Evolutionary conservation across 2,888 invertebrate species (phyloP).

Genomic region (Sclerodermus sp.): DNA sequence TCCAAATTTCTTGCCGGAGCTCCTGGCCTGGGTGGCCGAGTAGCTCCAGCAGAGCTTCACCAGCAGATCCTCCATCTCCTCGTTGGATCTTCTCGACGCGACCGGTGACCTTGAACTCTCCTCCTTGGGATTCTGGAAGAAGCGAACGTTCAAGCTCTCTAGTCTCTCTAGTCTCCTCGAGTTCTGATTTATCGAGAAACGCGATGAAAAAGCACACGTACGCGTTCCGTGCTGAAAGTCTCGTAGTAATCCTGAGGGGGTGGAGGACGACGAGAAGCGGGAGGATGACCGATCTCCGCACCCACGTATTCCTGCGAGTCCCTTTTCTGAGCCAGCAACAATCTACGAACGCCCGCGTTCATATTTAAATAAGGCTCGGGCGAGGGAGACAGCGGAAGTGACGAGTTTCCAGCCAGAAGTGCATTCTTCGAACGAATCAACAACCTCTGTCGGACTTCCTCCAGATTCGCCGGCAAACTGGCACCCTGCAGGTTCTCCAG

Average conservation of each 20-base stretch:
- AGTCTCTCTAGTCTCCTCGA: too few species aligned
- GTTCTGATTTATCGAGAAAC: too few species aligned
- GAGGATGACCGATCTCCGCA: too few species aligned
- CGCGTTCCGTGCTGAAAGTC: conserved; percentile 8
- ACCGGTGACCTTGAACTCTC: too few species aligned
- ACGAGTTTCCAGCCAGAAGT: conserved; percentile 13
- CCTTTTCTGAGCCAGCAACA: conserved; percentile 16
- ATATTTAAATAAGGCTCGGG: conserved; percentile 51
- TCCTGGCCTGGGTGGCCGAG: conserved; percentile 33
- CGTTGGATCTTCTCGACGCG: too few species aligned
- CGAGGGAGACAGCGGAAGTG: conserved; percentile 21
- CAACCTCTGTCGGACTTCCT: conserved; percentile 32
- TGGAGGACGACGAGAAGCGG: too few species aligned
- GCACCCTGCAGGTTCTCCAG: conserved; percentile 36
- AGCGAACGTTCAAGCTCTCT: too few species aligned
- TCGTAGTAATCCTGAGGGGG: conserved; percentile 30
- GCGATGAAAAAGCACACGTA: too few species aligned
- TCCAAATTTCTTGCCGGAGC: conserved; percentile 40
- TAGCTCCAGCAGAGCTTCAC: conserved; percentile 35
- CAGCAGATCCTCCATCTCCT: conserved; percentile 23
- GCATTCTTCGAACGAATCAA: conserved; percentile 35
- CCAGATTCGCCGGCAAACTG: conserved; percentile 31
- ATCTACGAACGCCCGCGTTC: conserved; percentile 39
- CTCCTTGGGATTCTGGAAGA: too few species aligned
- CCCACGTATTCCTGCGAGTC: conserved; percentile 32